Percentiles rank a stretch among this genome's conserved stretches.
These are phyloP conservation scores for Lepidonotus clava DNA, from an alignment of 2,888 invertebrate genomes.

Conservation along the genomic window DNA sequence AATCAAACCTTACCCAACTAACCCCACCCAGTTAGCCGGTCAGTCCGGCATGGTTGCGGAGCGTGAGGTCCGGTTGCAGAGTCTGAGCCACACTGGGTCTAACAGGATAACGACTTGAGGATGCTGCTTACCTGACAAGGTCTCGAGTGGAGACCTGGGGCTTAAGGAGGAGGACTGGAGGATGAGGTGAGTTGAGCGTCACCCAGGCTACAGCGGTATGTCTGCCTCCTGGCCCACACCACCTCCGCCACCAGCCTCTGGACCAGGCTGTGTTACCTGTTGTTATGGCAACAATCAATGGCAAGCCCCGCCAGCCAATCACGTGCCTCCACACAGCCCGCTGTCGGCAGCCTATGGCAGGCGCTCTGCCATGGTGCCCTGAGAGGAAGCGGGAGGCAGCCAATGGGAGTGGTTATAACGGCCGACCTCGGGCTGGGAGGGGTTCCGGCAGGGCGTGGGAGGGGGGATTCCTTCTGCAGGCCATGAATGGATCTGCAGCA, in stretches of 20 bases:
- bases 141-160: too few relatives aligned
- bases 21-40: too few relatives aligned
- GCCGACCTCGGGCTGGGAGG: not conserved
- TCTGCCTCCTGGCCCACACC: too few relatives aligned
- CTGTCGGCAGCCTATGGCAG: not conserved
- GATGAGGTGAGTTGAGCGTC: too few relatives aligned
- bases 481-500: not conserved
- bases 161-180: too few relatives aligned
- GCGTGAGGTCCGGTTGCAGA: too few relatives aligned
- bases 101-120: too few relatives aligned
- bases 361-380: not conserved
- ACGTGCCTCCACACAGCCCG: slow-evolving; percentile 30
- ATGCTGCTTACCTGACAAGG: too few relatives aligned
- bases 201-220: too few relatives aligned
- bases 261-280: slow-evolving; percentile 19
- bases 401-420: not conserved
- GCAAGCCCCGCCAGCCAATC: slow-evolving; percentile 50
- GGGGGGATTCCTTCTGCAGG: not conserved
- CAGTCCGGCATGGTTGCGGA: too few relatives aligned
- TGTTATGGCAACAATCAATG: slow-evolving; percentile 54
- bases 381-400: not conserved
- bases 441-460: not conserved
- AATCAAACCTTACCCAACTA: too few relatives aligned
- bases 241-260: not conserved
- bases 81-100: too few relatives aligned